Evolutionary conservation across 2,888 invertebrate species (phyloP), one percentile per base, ranked within the genome.

Genomic region (Branchellion lobata): DNA sequence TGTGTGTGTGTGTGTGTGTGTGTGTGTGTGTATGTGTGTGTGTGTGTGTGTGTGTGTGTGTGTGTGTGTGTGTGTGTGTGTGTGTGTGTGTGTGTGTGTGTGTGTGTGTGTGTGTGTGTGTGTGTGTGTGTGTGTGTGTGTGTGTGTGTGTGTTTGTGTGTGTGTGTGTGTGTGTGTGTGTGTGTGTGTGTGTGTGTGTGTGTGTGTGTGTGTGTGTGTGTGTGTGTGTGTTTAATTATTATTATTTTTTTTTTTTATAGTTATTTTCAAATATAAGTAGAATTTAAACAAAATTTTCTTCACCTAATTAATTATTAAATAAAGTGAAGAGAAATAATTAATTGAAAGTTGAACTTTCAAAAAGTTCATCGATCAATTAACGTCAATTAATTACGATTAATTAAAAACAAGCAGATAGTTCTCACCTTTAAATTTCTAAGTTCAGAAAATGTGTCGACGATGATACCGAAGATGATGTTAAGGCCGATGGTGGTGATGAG

Each of bases 391-490:
- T n/a, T n/a, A n/a, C n/a, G n/a, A n/a, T n/a, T n/a, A n/a, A n/a
- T n/a, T n/a, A n/a, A n/a, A n/a, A n/a, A n/a, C n/a, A n/a, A n/a
- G n/a, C n/a, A n/a, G n/a, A n/a, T n/a, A n/a, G 14, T 40, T n/a
- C 81, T 80, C 78, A 87, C 87, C 86, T 88, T 88, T 71, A 86
- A 84, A 82, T 88, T 87, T 82, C 88, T 83, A 21, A 88, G 85
- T 82, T 88, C 87, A 1, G 87, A 87, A 85, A 88, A 88, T 1
- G 88, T 88, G 83, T 88, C 88, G 36, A 88, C 87, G 78, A 88
- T 88, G 84, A 88, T 88, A 84, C 88, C 88, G 81, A 88, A 87
- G 85, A 88, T 88, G 84, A 88, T 87, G 85, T 88, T 88, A 79
- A 88, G 84, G 33, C 88, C 88, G 81, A 88, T 88, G 68, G 88